Base-by-base conservation (phyloP, 2,113 vertebrate species). In the Formicarius rufipectus region DNA sequence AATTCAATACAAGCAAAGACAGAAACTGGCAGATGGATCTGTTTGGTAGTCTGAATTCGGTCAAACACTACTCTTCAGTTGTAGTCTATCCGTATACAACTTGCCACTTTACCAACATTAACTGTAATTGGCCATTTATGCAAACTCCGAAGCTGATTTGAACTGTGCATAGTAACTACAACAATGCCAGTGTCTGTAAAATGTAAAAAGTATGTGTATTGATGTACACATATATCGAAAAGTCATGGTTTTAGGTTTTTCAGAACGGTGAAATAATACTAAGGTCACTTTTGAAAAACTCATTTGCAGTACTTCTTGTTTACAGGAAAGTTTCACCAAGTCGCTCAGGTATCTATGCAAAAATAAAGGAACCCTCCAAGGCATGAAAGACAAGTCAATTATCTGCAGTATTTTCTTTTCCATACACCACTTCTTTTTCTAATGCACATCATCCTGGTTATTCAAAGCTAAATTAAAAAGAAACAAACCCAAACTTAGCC, bases 201-300 rank as follows among this genome's bases (percentile, higher is more conserved):
- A 98, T 96, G 97, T 53, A 84, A 95, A 97, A 98, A 80, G 89
- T 96, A 90, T 93, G 94, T 80, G 92, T 96, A 93, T 94, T 94
- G 64, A 95, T 92, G 95, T 95, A 95, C 92, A 96, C 75, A 86
- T 80, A 53, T 95, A 96, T 95, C 10, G 91, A 98, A 95, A 97
- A 91, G 50, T 83, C 93, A 96, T 56, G 96, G 97, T 49, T 97
- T 97, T 92, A 93, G 90, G 90, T 95, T 97, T 95, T 97, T 97
- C 84, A 95, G 96, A 97, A 98, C 58, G 87, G 95, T 97, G 97
- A 98, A 98, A 97, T 97, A 98, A 98, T 97, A 98, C 97, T 98
- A 98, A 98, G 98, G 98, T 98, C 98, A 98, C 98, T 98, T 98
- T 97, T 98, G 98, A 98, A 95, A 97, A 98, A 97, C 66, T 12